Evolutionary conservation across 2,888 invertebrate genomes (phyloP).

Genomic region (Anthrax anthrax): DNA sequence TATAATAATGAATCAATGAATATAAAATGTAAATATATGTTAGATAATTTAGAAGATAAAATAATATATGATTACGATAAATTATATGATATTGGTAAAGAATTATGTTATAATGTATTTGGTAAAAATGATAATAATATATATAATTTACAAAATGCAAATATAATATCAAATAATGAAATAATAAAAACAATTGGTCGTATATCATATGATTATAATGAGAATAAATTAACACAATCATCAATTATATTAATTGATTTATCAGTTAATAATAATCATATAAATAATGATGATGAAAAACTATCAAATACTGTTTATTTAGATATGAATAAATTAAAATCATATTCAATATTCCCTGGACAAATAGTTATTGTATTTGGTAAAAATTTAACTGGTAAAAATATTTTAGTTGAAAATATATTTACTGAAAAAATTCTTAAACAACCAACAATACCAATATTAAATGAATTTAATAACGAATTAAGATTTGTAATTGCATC

Average conservation of each 20-base stretch:
- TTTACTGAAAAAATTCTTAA: slow-evolving; percentile 40
- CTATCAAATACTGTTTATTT: slow-evolving; percentile 37
- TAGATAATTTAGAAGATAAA: slow-evolving; percentile 26
- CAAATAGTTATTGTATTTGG: slow-evolving; percentile 54
- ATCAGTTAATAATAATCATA: not conserved
- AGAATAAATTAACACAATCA: slow-evolving; percentile 51
- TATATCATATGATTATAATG: slow-evolving; percentile 57
- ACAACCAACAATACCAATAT: slow-evolving; percentile 32
- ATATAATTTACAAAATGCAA: slow-evolving; percentile 26
- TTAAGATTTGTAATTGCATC: slow-evolving; percentile 58
- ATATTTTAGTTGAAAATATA: slow-evolving; percentile 51
- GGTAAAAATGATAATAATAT: slow-evolving; percentile 15
- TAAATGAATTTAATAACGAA: slow-evolving; percentile 39
- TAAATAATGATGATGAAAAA: slow-evolving; percentile 29
- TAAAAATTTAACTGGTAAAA: slow-evolving; percentile 52
- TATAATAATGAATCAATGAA: slow-evolving; percentile 35
- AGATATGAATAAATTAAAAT: slow-evolving; percentile 37
- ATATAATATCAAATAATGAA: slow-evolving; percentile 22
- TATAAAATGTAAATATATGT: slow-evolving; percentile 34
- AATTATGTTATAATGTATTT: slow-evolving; percentile 25
- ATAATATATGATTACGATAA: slow-evolving; percentile 26
- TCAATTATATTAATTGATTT: slow-evolving; percentile 57
- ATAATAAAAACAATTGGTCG: slow-evolving; percentile 46
- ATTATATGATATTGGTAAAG: slow-evolving; percentile 24
- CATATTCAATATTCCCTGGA: slow-evolving; percentile 30